Evolutionary conservation across 64 coral and sea anemone genomes (phyloP).

Genomic region (Porites lutea): DNA sequence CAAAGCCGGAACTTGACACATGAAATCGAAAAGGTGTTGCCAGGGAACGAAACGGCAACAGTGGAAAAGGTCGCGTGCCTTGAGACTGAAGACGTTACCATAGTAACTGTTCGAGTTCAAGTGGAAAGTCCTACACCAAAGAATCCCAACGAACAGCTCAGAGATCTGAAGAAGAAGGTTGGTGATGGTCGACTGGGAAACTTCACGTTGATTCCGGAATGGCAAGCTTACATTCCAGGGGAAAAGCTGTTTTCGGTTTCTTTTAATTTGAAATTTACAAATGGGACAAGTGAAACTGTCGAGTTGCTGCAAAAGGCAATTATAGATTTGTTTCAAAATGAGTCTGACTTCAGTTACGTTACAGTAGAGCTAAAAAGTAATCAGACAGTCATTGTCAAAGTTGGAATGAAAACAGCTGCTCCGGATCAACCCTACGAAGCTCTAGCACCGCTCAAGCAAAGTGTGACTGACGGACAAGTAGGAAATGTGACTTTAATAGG

Average conservation of each 20-base stretch:
- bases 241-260: slow-evolving; percentile 35
- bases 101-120: slow-evolving; percentile 24
- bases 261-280: not conserved
- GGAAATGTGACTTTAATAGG: not conserved
- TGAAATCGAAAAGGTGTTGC: not conserved
- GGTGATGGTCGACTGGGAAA: not conserved
- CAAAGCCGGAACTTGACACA: not conserved
- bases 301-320: not conserved
- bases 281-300: not conserved
- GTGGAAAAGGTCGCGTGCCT: slow-evolving; percentile 7
- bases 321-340: not conserved
- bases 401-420: slow-evolving; percentile 19
- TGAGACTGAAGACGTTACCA: not conserved
- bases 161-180: not conserved
- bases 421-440: not conserved
- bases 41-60: slow-evolving; percentile 24
- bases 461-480: not conserved
- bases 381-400: not conserved
- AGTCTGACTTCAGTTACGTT: not conserved
- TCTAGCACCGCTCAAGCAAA: not conserved
- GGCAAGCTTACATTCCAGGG: slow-evolving; percentile 38
- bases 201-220: slow-evolving; percentile 2
- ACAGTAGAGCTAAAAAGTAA: not conserved
- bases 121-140: not conserved
- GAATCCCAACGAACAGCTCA: slow-evolving; percentile 9